Percentiles rank a stretch among this genome's conserved stretches.
These are phyloP conservation scores for Drosophila borealis DNA, from an alignment of 2,888 invertebrate genomes.

Conservation along the genomic window DNA sequence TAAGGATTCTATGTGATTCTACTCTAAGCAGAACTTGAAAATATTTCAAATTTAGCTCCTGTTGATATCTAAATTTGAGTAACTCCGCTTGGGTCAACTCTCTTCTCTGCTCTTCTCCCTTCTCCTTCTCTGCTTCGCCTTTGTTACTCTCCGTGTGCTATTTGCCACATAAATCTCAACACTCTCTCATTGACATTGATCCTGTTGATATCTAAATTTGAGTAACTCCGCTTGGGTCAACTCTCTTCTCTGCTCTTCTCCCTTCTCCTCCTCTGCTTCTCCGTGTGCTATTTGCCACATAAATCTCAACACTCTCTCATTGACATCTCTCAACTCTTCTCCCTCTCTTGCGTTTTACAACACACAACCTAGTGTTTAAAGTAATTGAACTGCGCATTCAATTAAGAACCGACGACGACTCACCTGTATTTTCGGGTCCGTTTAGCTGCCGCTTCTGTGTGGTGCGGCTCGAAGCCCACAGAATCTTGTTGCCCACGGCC, in stretches of 20 bases:
- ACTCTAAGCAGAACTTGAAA: no score
- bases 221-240: not conserved
- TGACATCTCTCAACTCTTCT: conserved; percentile 1
- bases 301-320: no score
- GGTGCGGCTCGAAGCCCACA: conserved; percentile 80
- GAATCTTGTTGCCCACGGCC: conserved; percentile 79
- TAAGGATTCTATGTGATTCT: no score
- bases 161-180: no score
- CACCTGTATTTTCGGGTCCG: conserved; percentile 83
- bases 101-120: not conserved
- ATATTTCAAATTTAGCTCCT: no score
- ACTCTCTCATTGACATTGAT: not conserved
- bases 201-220: not conserved
- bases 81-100: not conserved
- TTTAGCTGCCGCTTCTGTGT: conserved; percentile 82
- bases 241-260: not conserved
- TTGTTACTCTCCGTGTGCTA: no score
- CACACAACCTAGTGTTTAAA: conserved; percentile 10
- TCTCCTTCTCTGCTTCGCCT: no score
- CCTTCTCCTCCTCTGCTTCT: no score
- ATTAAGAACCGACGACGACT: conserved; percentile 8
- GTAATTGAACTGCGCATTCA: not conserved
- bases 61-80: not conserved
- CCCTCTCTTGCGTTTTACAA: conserved; percentile 7
- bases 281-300: no score